Evolutionary conservation across 2,888 invertebrate genomes (phyloP).

Genomic region (Latrodectus hesperus): DNA sequence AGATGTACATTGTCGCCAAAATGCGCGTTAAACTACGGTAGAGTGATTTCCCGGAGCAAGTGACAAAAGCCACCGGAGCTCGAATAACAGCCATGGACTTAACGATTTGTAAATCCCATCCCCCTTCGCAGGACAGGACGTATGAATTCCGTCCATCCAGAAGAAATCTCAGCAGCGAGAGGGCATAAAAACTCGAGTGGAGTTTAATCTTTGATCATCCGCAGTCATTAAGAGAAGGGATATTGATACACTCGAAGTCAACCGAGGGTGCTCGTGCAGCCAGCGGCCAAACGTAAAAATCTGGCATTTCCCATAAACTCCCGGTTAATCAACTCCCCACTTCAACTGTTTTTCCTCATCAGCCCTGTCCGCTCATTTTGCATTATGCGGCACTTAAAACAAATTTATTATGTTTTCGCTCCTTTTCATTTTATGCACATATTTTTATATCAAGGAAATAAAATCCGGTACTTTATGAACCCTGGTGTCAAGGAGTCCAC

Average conservation of each 20-base stretch:
- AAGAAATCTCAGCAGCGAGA: too few relatives aligned
- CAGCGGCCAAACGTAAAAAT: neutral
- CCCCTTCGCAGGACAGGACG: too few relatives aligned
- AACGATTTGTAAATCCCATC: too few relatives aligned
- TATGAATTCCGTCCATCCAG: too few relatives aligned
- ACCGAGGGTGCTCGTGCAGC: neutral
- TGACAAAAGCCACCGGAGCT: too few relatives aligned
- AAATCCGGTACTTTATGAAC: slow-evolving; percentile 46
- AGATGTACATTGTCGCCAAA: too few relatives aligned
- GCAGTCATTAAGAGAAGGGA: neutral
- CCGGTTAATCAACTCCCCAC: slow-evolving; percentile 36
- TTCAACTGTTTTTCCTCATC: slow-evolving; percentile 29
- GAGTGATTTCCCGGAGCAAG: too few relatives aligned
- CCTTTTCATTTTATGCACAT: slow-evolving; percentile 46
- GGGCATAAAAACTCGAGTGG: too few relatives aligned
- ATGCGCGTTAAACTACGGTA: too few relatives aligned
- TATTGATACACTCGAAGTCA: neutral
- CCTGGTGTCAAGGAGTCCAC: neutral
- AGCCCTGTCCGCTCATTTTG: slow-evolving; percentile 17
- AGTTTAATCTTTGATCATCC: slow-evolving; percentile 15
- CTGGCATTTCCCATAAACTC: slow-evolving; percentile 2
- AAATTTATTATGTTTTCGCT: slow-evolving; percentile 53
- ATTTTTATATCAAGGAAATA: slow-evolving; percentile 45
- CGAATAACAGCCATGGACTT: too few relatives aligned
- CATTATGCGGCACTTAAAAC: slow-evolving; percentile 57